These are phyloP conservation scores for Mus spretus DNA, from an alignment of 2,797 vertebrate species.

Conservation along the genomic window DNA sequence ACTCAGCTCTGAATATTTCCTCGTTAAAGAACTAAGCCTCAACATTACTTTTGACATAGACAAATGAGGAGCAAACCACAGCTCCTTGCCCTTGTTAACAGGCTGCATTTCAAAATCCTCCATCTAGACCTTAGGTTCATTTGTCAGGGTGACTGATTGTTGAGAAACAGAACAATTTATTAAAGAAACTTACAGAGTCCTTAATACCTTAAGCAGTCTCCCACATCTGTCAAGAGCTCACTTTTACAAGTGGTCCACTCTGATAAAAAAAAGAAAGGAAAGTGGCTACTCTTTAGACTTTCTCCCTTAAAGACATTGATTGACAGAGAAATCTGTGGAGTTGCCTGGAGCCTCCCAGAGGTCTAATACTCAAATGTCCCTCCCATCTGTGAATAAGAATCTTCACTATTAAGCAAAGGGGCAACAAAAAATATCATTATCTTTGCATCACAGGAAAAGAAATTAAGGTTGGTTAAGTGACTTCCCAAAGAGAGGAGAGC, in stretches of 20 bases:
- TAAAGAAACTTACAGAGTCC: neutral
- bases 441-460: neutral
- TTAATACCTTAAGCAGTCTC: neutral
- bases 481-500: neutral
- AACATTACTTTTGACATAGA: neutral
- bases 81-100: neutral
- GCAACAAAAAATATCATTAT: neutral
- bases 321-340: neutral
- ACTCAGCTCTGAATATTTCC: neutral
- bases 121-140: neutral
- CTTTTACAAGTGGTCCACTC: neutral
- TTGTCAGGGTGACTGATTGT: neutral
- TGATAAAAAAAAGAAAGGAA: neutral
- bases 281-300: neutral
- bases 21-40: neutral
- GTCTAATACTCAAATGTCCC: neutral
- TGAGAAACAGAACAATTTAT: conserved; percentile 18
- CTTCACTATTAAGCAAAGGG: conserved; percentile 46
- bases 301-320: neutral
- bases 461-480: neutral
- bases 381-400: neutral
- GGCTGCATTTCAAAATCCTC: neutral
- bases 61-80: neutral
- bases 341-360: neutral
- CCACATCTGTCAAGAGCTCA: neutral